A percentile compares a stretch with the other conserved stretches of the same genome.
Evolutionary conservation across 2,113 vertebrate species (phyloP).

Genomic region (Oxyura jamaicensis): DNA sequence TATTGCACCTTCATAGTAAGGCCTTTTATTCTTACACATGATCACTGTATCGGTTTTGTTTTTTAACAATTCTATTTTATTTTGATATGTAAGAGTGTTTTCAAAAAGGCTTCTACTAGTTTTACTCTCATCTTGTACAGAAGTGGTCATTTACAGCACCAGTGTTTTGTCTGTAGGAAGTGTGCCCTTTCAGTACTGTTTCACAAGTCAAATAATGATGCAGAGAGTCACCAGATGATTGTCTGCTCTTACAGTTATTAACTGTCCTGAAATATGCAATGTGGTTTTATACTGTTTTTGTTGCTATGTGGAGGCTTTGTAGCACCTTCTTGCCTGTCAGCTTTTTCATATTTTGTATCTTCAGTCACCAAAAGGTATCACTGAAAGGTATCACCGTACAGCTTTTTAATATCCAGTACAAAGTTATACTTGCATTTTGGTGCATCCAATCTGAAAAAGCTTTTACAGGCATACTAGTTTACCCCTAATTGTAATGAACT

Average conservation of each 20-base stretch:
- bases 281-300: background rate
- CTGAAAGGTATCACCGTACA: background rate
- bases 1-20: background rate
- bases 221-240: background rate
- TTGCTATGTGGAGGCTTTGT: background rate
- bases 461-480: background rate
- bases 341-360: background rate
- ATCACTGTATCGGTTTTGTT: background rate
- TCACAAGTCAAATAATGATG: background rate
- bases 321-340: background rate
- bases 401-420: background rate
- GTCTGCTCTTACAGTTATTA: background rate
- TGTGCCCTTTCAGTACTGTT: background rate
- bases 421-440: background rate
- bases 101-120: background rate
- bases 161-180: background rate
- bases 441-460: background rate
- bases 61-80: background rate
- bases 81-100: background rate
- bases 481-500: background rate
- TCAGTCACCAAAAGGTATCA: background rate
- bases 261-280: background rate
- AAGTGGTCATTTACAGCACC: background rate
- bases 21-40: background rate
- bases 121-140: background rate